A percentile compares a stretch with the other conserved stretches of the same genome.
Conservation (phyloP, 1,140 invertebrate species). For the Dermatophagoides farinae region DNA sequence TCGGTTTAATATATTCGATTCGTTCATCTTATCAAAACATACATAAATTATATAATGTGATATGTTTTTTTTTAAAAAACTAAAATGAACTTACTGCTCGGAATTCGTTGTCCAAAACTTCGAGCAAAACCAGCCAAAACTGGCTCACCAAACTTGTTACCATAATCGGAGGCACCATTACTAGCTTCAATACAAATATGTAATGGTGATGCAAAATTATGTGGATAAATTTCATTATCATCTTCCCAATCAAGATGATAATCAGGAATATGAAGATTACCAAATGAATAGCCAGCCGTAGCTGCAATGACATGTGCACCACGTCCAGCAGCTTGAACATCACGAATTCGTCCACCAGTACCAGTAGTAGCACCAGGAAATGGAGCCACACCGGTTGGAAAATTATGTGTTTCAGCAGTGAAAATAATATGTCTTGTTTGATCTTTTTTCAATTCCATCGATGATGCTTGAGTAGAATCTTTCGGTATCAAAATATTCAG, state of each 20-base stretch:
- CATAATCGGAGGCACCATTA: slow-evolving; percentile 95
- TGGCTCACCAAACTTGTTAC: slow-evolving; percentile 93
- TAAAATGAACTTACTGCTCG: slow-evolving; percentile 1
- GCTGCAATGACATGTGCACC: slow-evolving; percentile 82
- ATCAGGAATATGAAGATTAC: slow-evolving; percentile 68
- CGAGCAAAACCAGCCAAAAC: slow-evolving; percentile 72
- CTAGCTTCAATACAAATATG: slow-evolving; percentile 80
- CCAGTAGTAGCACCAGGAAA: slow-evolving; percentile 60
- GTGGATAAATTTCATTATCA: slow-evolving; percentile 42
- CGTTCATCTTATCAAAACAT: slow-evolving; percentile 32
- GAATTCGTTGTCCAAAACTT: slow-evolving; percentile 60
- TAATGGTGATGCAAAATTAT: slow-evolving; percentile 68
- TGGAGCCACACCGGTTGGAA: slow-evolving; percentile 63
- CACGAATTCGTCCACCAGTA: slow-evolving; percentile 78
- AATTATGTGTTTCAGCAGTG: slow-evolving; percentile 96
- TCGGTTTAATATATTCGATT: slow-evolving; percentile 88
- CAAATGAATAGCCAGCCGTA: slow-evolving; percentile 86
- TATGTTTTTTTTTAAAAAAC: too few species aligned
- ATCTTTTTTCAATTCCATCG: neutral
- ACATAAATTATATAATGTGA: neutral
- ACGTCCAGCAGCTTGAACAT: slow-evolving; percentile 78
- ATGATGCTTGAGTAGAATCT: slow-evolving; percentile 30
- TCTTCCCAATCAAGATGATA: slow-evolving; percentile 71
- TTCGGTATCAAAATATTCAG: slow-evolving; percentile 41
- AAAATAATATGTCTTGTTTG: slow-evolving; percentile 67